Percentiles rank a stretch among this genome's conserved stretches.
Conservation (phyloP, 2,797 vertebrate species). For the Manis pentadactyla region DNA sequence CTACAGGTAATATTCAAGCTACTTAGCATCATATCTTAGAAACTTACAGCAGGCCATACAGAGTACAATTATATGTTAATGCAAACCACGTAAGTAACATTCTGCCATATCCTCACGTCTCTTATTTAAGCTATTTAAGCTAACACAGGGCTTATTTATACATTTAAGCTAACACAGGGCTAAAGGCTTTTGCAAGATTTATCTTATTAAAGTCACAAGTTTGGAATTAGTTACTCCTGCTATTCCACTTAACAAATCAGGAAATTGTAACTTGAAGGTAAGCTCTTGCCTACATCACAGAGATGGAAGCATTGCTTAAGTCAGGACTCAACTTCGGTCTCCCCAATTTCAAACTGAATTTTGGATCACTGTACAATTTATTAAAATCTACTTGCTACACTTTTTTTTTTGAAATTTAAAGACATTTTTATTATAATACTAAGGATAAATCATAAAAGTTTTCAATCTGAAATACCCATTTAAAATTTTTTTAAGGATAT, state of each 20-base stretch:
- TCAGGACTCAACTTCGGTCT: background rate
- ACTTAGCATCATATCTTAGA: background rate
- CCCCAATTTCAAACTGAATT: background rate
- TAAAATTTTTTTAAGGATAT: no score
- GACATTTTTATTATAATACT: no score
- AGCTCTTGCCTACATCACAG: background rate
- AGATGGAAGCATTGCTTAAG: background rate
- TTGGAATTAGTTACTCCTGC: background rate
- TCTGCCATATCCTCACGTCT: background rate
- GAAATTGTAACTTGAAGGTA: background rate
- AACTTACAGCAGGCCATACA: background rate
- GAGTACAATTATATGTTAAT: background rate
- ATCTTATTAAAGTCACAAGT: slow-evolving; percentile 6
- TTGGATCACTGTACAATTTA: background rate
- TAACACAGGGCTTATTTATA: background rate
- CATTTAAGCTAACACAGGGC: background rate
- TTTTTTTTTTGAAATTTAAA: background rate
- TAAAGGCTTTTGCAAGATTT: background rate
- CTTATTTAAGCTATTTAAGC: slow-evolving; percentile 9
- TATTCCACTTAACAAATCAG: background rate
- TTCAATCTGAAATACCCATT: no score
- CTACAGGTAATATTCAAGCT: background rate
- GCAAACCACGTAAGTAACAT: background rate
- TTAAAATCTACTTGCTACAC: background rate
- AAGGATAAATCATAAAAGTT: no score